Percentiles rank a stretch among this genome's conserved stretches.
Conservation (phyloP, 2,888 invertebrate genomes). For the Agrilus cyanescens region DNA sequence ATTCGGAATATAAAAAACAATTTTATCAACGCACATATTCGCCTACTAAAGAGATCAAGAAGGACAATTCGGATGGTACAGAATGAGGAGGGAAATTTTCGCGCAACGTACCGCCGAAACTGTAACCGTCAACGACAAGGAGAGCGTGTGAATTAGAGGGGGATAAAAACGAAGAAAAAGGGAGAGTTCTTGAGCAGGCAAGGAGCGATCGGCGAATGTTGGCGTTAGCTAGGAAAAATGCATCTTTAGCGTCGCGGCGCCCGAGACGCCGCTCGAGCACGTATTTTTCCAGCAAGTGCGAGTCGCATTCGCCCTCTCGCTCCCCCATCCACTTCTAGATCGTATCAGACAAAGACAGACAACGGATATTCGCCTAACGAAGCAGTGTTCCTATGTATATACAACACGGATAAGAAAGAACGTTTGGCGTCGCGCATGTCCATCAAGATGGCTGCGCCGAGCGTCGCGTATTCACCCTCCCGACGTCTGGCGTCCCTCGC, state of each 20-base stretch:
- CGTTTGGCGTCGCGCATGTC: slow-evolving; percentile 22
- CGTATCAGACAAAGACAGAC: slow-evolving; percentile 17
- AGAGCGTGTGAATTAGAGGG: slow-evolving; percentile 4
- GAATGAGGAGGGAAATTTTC: not conserved
- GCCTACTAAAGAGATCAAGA: not conserved
- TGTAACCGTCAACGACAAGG: slow-evolving; percentile 1
- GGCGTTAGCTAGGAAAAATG: slow-evolving; percentile 17
- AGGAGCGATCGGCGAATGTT: slow-evolving; percentile 29
- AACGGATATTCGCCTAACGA: slow-evolving; percentile 17
- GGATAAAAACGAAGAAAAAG: slow-evolving; percentile 7
- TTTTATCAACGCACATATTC: not conserved
- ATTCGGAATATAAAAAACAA: not conserved
- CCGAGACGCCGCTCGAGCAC: slow-evolving; percentile 17
- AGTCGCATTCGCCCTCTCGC: slow-evolving; percentile 4
- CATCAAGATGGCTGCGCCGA: slow-evolving; percentile 29
- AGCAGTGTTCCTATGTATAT: slow-evolving; percentile 8
- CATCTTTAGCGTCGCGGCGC: slow-evolving; percentile 25
- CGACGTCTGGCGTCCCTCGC: slow-evolving; percentile 3
- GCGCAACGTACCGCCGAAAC: not conserved
- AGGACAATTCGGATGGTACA: not conserved
- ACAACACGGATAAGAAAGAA: too few relatives aligned
- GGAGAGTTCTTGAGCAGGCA: slow-evolving; percentile 16
- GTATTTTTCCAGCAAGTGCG: too few relatives aligned
- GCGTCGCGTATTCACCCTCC: slow-evolving; percentile 16
- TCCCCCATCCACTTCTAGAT: not conserved